A percentile compares a stretch with the other conserved stretches of the same genome.
phyloP scores from a whole-genome alignment of 2,113 vertebrate genomes.

The Heteronetta atricapilla region DNA sequence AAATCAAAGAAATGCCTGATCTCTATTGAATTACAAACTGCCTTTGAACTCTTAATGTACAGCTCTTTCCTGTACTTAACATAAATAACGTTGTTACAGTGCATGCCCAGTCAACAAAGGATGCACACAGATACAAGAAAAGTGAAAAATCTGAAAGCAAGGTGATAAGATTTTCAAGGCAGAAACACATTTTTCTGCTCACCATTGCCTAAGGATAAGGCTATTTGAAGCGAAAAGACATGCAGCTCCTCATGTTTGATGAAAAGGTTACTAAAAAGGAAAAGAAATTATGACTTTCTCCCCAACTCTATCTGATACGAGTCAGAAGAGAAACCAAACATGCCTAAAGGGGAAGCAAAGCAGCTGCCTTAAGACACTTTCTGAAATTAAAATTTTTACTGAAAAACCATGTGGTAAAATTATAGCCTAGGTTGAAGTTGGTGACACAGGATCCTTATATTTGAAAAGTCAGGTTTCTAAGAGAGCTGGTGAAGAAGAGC shows the following conservation, averaged over 20 bases:
- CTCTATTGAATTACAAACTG: constrained; percentile 33
- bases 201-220: constrained; percentile 33
- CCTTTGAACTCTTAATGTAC: constrained; percentile 31
- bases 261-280: constrained; percentile 35
- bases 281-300: constrained; percentile 21
- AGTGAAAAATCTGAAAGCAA: constrained; percentile 50
- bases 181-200: constrained; percentile 53
- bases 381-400: not conserved
- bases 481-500: not conserved
- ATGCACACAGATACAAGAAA: constrained; percentile 22
- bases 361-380: not conserved
- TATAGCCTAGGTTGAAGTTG: not conserved
- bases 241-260: not conserved
- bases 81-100: constrained; percentile 37
- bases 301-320: not conserved
- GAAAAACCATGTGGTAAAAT: not conserved
- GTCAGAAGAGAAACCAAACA: not conserved
- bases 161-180: constrained; percentile 52
- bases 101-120: constrained; percentile 30
- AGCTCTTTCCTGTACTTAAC: constrained; percentile 38
- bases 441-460: not conserved
- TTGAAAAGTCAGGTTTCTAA: not conserved
- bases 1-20: constrained; percentile 10
- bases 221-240: constrained; percentile 35
- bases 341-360: not conserved